Percentiles rank a stretch among this genome's conserved stretches.
Conservation (phyloP, 2,888 invertebrate genomes). For the Lepidochrysops patricia region DNA sequence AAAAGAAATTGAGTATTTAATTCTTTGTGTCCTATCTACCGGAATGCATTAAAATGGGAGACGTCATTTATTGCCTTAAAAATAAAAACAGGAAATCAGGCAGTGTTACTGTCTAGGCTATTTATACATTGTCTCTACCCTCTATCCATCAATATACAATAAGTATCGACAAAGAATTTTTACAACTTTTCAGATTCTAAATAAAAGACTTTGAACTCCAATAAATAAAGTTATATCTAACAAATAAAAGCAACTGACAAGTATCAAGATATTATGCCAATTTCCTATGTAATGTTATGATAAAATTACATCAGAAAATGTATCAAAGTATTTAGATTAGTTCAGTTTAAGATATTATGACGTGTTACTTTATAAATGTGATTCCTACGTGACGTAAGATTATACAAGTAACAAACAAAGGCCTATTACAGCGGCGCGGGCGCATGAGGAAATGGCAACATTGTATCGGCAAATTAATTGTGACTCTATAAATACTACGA, state of each 20-base stretch:
- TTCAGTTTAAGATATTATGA: slow-evolving; percentile 1
- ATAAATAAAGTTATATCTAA: too few relatives aligned
- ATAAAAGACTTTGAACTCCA: too few relatives aligned
- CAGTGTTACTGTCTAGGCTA: too few relatives aligned
- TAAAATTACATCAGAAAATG: too few relatives aligned
- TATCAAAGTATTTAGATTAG: neutral
- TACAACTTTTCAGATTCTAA: too few relatives aligned
- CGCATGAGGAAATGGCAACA: slow-evolving; percentile 53
- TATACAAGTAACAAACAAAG: slow-evolving; percentile 44
- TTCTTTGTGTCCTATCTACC: neutral
- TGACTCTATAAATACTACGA: slow-evolving; percentile 1
- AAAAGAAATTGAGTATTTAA: neutral
- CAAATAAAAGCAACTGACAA: too few relatives aligned
- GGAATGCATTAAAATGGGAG: neutral
- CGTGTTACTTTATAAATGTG: neutral
- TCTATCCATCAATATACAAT: too few relatives aligned
- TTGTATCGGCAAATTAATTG: slow-evolving; percentile 26
- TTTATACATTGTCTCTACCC: too few relatives aligned
- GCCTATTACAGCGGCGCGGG: slow-evolving; percentile 52
- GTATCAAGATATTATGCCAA: neutral
- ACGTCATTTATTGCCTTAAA: too few relatives aligned
- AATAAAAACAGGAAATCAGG: too few relatives aligned
- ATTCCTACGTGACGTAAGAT: slow-evolving; percentile 8
- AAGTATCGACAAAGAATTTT: too few relatives aligned
- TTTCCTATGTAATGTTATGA: too few relatives aligned